Percentiles rank a stretch among this genome's conserved stretches.
Evolutionary conservation across 2,797 vertebrate species (phyloP).

Genomic region (Gila robusta): DNA sequence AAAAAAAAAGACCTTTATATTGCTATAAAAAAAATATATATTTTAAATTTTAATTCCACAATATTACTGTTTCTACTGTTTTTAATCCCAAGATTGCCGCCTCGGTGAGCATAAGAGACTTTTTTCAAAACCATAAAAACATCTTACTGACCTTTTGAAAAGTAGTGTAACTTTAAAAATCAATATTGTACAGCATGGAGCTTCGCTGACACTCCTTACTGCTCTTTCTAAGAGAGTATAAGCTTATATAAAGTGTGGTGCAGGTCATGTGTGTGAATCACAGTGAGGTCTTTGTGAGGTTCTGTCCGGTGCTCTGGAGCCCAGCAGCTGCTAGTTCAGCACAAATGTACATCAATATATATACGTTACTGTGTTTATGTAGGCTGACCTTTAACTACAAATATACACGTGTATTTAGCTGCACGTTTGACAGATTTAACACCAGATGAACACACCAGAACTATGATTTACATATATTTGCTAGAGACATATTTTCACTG

Average conservation of each 20-base stretch:
- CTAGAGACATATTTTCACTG: slow-evolving; percentile 73
- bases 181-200: background rate
- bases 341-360: slow-evolving; percentile 68
- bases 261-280: slow-evolving; percentile 49
- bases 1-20: background rate
- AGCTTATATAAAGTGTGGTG: background rate
- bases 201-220: background rate
- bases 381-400: slow-evolving; percentile 73
- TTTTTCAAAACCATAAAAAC: background rate
- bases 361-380: slow-evolving; percentile 72
- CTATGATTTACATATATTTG: slow-evolving; percentile 74
- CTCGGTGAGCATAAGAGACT: background rate
- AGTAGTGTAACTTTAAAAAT: background rate
- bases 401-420: slow-evolving; percentile 80
- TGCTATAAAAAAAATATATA: background rate
- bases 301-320: slow-evolving; percentile 47
- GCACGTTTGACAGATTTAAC: slow-evolving; percentile 47
- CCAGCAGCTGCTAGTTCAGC: slow-evolving; percentile 55
- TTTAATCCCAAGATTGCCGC: background rate
- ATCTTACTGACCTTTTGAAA: background rate
- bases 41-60: background rate
- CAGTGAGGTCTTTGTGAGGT: slow-evolving; percentile 75
- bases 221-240: background rate
- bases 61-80: background rate
- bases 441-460: slow-evolving; percentile 56